Evolutionary conservation across 2,888 invertebrate species (phyloP).

Genomic region (Lysandra coridon): DNA sequence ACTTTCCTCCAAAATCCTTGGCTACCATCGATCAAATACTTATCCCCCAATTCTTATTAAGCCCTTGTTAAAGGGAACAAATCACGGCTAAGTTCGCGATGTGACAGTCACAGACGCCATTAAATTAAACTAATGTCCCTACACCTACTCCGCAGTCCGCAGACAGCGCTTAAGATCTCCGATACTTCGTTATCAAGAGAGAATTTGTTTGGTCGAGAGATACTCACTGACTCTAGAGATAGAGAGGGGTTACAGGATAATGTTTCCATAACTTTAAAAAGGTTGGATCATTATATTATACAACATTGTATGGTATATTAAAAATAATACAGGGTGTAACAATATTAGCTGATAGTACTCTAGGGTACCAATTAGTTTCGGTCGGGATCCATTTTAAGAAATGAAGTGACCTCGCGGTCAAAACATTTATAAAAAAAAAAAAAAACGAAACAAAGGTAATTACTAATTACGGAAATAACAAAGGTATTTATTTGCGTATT

Average conservation of each 20-base stretch:
- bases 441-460: too few relatives aligned
- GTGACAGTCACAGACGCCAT: slow-evolving; percentile 81
- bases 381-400: too few relatives aligned
- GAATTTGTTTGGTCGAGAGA: neutral
- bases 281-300: too few relatives aligned
- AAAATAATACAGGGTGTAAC: too few relatives aligned
- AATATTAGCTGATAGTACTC: too few relatives aligned
- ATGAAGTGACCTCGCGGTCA: too few relatives aligned
- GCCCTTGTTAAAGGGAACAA: slow-evolving; percentile 71
- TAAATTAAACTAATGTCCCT: slow-evolving; percentile 79
- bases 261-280: neutral
- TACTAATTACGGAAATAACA: too few relatives aligned
- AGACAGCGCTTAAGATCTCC: slow-evolving; percentile 40
- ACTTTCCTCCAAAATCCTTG: neutral
- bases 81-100: slow-evolving; percentile 67
- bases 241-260: neutral
- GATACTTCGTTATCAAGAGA: slow-evolving; percentile 17
- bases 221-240: neutral
- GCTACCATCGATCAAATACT: slow-evolving; percentile 28
- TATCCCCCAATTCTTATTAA: slow-evolving; percentile 33
- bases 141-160: slow-evolving; percentile 59
- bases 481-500: too few relatives aligned
- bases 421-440: too few relatives aligned
- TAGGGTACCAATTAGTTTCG: too few relatives aligned
- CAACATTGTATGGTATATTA: too few relatives aligned